Percentiles rank a stretch among this genome's conserved stretches.
Evolutionary conservation across 2,888 invertebrate species (phyloP).

Genomic region (Petrolisthes cinctipes): DNA sequence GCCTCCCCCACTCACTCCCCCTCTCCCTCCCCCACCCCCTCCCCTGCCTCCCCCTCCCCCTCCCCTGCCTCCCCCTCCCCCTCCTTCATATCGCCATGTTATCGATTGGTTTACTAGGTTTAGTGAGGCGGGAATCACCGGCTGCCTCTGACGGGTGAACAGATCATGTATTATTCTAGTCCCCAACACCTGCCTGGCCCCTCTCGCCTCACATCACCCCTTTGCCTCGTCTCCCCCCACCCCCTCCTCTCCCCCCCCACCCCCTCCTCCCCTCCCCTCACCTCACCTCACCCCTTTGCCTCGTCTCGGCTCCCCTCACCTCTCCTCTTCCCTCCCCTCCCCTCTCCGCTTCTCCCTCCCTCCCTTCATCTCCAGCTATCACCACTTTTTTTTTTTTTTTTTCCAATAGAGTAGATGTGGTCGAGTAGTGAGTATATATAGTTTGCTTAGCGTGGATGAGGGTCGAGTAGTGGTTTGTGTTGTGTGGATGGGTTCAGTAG

Average conservation of each 20-base stretch:
- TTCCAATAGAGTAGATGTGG: no score
- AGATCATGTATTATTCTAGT: background rate
- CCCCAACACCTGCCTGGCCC: background rate
- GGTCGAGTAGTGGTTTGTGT: no score
- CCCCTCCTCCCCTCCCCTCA: background rate
- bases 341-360: conserved; percentile 28
- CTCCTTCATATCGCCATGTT: background rate
- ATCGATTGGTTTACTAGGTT: background rate
- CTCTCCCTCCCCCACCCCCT: background rate
- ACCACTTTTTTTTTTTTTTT: no score
- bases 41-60: no score
- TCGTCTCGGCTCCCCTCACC: conserved; percentile 4
- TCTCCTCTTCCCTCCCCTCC: conserved; percentile 31
- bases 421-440: no score
- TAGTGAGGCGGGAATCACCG: background rate
- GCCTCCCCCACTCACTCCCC: background rate
- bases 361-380: background rate
- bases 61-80: background rate
- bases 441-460: no score
- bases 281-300: background rate
- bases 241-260: background rate
- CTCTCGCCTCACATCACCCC: background rate
- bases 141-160: background rate
- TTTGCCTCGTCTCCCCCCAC: background rate
- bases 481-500: no score